Percentiles rank a stretch among this genome's conserved stretches.
Conservation (phyloP, 1,140 invertebrate species). For the Drosophila azteca region DNA sequence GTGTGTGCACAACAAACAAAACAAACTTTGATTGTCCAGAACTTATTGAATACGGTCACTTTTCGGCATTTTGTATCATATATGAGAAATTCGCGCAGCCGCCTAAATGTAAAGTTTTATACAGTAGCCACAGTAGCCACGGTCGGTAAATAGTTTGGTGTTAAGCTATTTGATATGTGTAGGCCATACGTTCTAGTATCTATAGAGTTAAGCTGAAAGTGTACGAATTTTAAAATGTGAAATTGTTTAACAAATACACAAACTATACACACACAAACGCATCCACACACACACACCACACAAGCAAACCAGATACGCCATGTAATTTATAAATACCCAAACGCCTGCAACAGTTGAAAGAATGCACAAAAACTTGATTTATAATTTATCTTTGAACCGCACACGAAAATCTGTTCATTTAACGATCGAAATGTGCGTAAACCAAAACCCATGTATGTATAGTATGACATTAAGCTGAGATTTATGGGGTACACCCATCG, state of each 20-base stretch:
- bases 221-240: constrained; percentile 79
- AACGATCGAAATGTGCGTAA: constrained; percentile 37
- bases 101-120: constrained; percentile 67
- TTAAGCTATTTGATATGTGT: constrained; percentile 73
- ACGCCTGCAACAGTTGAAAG: constrained; percentile 52
- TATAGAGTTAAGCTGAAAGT: constrained; percentile 75
- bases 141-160: constrained; percentile 58
- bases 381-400: constrained; percentile 34
- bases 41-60: constrained; percentile 11
- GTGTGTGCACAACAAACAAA: constrained; percentile 2
- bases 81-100: constrained; percentile 30
- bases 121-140: constrained; percentile 62
- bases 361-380: constrained; percentile 55
- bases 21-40: constrained; percentile 36
- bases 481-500: background rate
- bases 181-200: constrained; percentile 78
- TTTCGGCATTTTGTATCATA: constrained; percentile 65
- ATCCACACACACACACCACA: constrained; percentile 16
- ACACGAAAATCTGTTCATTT: constrained; percentile 7
- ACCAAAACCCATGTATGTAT: background rate
- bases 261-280: constrained; percentile 29
- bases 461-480: too few relatives aligned
- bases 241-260: constrained; percentile 79
- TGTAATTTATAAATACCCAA: constrained; percentile 6
- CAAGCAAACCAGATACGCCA: constrained; percentile 17